phyloP scores from a whole-genome alignment of 2,888 invertebrate species.

The Drosophila longiperda region DNA sequence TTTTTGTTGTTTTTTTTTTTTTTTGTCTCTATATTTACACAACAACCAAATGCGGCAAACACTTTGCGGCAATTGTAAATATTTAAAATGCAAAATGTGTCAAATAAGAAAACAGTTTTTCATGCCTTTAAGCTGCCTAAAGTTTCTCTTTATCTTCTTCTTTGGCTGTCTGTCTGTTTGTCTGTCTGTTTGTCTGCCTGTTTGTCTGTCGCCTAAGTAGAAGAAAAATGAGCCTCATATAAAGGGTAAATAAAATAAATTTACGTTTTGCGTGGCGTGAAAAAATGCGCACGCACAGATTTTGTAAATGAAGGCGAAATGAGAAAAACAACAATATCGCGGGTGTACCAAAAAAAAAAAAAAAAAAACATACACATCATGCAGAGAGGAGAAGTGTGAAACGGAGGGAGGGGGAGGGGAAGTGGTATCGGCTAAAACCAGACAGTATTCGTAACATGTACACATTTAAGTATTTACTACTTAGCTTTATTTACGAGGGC shows the following conservation, averaged over 20 bases:
- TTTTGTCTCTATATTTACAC: conserved; percentile 52
- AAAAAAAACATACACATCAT: background rate
- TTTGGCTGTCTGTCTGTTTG: background rate
- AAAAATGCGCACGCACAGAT: conserved; percentile 78
- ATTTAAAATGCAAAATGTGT: conserved; percentile 80
- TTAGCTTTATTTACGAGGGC: conserved; percentile 13
- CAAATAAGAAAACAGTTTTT: conserved; percentile 68
- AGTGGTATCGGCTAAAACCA: conserved; percentile 1
- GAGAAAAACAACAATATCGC: conserved; percentile 25
- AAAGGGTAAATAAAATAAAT: conserved; percentile 72
- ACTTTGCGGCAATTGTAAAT: conserved; percentile 76
- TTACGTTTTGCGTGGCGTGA: conserved; percentile 77
- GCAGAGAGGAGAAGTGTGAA: background rate
- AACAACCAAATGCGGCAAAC: conserved; percentile 68
- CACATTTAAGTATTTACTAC: conserved; percentile 25
- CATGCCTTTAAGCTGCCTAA: conserved; percentile 53
- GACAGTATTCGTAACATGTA: conserved; percentile 39
- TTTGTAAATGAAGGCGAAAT: conserved; percentile 74
- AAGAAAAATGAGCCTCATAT: conserved; percentile 78
- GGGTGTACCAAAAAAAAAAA: conserved; percentile 11
- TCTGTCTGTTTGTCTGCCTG: background rate
- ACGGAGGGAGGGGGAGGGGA: background rate
- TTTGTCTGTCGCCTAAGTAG: conserved; percentile 43
- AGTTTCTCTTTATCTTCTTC: conserved; percentile 60
- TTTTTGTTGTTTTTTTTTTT: background rate